Base-by-base conservation (phyloP, 2,113 vertebrate species). In the Menura novaehollandiae region DNA sequence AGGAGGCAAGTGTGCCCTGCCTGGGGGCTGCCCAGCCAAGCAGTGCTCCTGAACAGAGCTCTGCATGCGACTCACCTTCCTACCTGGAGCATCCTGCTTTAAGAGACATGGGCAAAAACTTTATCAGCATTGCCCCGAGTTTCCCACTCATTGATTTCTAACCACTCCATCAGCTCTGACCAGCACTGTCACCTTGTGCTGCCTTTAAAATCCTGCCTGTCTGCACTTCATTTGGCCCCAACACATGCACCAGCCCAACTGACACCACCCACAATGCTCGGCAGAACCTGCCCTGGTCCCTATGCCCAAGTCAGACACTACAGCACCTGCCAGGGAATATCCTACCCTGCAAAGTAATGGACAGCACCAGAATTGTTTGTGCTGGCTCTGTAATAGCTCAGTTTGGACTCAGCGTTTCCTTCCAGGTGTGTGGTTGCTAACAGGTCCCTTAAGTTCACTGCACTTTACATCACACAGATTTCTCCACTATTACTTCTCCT, bases 291-390 rank as follows among this genome's bases (percentile, higher is more conserved):
- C 78, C 37, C 59, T 9, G n/a, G n/a, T 41, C 88, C 69, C 49
- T 33, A 10, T 0, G 1, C 44, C 52, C 0, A 1, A 51, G 47
- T 49, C 37, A 52, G 80, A 41, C 1, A 1, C 33, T 56, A 4
- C 56, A 79, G 63, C 72, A 83, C 59, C 81, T 78, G 51, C 59
- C 72, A 35, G 49, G 37, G 83, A 80, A 80, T 23, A 56, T 15
- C 67, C 37, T 30, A 35, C 74, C 22, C 35, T 1, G 4, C 6
- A 0, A 43, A 90, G 12, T 2, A 9, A 79, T 7, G 44, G 76
- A 41, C n/a, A 79, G 71, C 8, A 5, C 35, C 67, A 64, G 62
- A 30, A 76, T 32, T 4, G 9, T 22, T 52, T 15, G 58, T 37
- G 51, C 55, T 52, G 46, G 22, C 53, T 90, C 41, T 83, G 15